Base-by-base conservation (phyloP, 2,888 invertebrate genomes). In the Melieria picta region DNA sequence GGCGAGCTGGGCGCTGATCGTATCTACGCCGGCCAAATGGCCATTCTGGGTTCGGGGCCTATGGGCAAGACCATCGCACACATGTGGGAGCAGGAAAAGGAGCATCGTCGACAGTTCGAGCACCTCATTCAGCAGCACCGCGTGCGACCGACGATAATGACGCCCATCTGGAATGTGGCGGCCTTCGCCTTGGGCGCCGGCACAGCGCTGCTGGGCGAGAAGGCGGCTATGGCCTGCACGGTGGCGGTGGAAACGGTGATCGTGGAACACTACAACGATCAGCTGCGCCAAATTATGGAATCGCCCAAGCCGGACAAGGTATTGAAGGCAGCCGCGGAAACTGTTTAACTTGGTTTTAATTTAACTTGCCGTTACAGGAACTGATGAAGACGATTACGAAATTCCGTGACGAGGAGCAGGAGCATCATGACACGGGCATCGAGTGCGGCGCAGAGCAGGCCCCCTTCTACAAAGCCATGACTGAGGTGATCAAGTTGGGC, bases 191-290 rank as follows among this genome's bases (percentile, higher is more conserved):
- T 99, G 57, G 99, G 98, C 75, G 94, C 94, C 80, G 92, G 95
- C 47, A 92, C 96, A 30, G 99, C 99, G 0, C 85, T 98, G 63
- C 85, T 99, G 78, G 99, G 99, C 11, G 94, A 96, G 82, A 96
- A 98, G 87, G 98, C 96, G 5, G 99, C 99, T 0, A 99, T 99
- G 99, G 99, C 99, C 0, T 99, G 99, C 85, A 99, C 99, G 0
- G 98, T 99, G 0, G 99, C 99, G 1, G 99, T 99, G 0, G 99
- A 99, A 87, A 94, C 97, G 0, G 96, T 97, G 1, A 99, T 99
- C 80, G 97, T 97, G 0, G 95, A 98, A 75, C 99, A 99, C 87
- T 99, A 99, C 87, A 99, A 99, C 86, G 95, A 96, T 85, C 98
- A 99, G 86, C 89, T 99, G 52, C 89, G 98, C 75, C 91, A 92